Evolutionary conservation across 2,113 vertebrate species (phyloP), one percentile per base, ranked within the genome.

Genomic region (Perccottus glenii): DNA sequence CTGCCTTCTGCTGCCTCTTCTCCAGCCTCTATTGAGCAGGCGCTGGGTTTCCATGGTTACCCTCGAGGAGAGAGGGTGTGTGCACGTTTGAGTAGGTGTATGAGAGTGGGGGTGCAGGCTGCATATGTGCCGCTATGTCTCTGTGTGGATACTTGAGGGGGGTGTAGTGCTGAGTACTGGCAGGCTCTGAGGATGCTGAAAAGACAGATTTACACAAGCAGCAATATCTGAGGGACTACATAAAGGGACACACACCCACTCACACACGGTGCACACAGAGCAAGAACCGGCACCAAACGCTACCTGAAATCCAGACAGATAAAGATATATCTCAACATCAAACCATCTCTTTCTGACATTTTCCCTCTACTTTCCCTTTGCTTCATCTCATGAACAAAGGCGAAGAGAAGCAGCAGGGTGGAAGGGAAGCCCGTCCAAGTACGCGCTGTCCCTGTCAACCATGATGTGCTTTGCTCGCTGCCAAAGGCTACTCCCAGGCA

Each of bases 11-110:
- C 64, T 73, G 73, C 77, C 69, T 82, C 66, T 49, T 79, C 69
- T 70, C 11, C 82, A 77, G 53, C 70, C 67, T 82, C 64, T 80
- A 73, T 73, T 80, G 85, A 66, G 83, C 75, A 83, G 80, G 73
- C 40, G 5, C 80, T 62, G 66, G 27, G 89, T 94, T 92, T 66
- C 91, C 75, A 91, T 90, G 87, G 90, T 83, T 74, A 91, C 90
- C 50, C 73, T 58, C 75, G 67, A 83, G 70, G 47, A 85, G 60
- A 75, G 60, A 35, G 70, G 64, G 49, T 4, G 32, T 16, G 46
- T 6, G 45, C 53, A 38, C 79, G 52, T n/a, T n/a, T 72, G 69
- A 70, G 84, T 71, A 58, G 52, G 85, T 82, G 80, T 69, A 64
- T 58, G 61, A 9, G 62, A 75, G 75, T 73, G 78, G 69, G 61